Evolutionary conservation across 2,113 vertebrate species (phyloP), one percentile per base, ranked within the genome.

Genomic region (Phyllostomus hastatus): DNA sequence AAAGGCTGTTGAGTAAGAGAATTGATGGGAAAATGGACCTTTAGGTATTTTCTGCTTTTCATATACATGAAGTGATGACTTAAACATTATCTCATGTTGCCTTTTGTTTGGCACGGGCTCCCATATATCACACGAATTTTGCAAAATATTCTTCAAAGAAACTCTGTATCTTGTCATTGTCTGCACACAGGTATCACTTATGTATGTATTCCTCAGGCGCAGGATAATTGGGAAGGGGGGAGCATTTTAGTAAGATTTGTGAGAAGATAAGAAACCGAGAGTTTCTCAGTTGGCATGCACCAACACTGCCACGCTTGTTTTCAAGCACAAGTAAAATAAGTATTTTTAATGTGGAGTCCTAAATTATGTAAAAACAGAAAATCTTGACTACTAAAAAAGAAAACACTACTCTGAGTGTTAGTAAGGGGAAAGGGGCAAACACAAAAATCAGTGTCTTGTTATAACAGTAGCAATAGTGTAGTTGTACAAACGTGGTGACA

Each of bases 381-480:
- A 67, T 22, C 6, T 8, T 82, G 87, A 75, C 57, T 72, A 86
- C 93, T 98, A n/a, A 83, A 80, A 86, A 87, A 38, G 59, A 73
- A 95, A 93, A 95, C 38, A 33, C 22, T 66, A 4, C 67, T 97
- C 95, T 90, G 81, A 97, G 52, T 43, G 24, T 90, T 57, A 94
- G 46, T 61, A 75, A 73, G 70, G 33, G 7, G 96, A 95, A 81
- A 95, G 38, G 70, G 57, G 41, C 93, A 93, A 78, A 87, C 26
- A 75, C 91, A 97, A 89, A 96, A 95, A 97, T 96, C 96, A 97
- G 96, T 92, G 90, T 95, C 81, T 92, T 67, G 33, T 91, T 88
- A 61, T 73, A 93, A 82, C 88, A 84, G 50, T 82, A 94, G 96
- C 59, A 38, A 38, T 86, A 97, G 78, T 61, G 38, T 79, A 95